Percentiles rank a stretch among this genome's conserved stretches.
Evolutionary conservation across 2,113 vertebrate genomes (phyloP).

Genomic region (Grantiella picta): DNA sequence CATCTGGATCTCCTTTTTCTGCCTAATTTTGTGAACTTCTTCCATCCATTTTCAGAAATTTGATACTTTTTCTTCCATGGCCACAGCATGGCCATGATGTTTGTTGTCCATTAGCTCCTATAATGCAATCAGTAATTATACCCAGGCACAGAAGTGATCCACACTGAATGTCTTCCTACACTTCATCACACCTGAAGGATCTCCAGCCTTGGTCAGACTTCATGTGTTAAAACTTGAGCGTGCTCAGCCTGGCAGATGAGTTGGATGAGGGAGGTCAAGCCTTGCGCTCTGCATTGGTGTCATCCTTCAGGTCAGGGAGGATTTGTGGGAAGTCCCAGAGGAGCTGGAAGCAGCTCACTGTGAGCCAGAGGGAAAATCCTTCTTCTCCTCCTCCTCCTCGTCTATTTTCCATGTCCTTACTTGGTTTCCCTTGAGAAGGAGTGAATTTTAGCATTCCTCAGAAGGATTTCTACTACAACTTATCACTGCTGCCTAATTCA

Average conservation of each 20-base stretch:
- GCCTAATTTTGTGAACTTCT: neutral
- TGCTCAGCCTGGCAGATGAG: neutral
- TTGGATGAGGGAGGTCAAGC: neutral
- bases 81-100: neutral
- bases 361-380: neutral
- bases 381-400: neutral
- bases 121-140: rapidly evolving
- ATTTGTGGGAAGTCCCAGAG: neutral
- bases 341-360: neutral
- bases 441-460: neutral
- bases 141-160: neutral
- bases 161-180: neutral
- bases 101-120: neutral
- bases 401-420: neutral
- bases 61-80: neutral
- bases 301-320: neutral
- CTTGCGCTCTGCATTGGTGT: neutral
- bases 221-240: rapidly evolving
- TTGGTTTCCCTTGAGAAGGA: neutral
- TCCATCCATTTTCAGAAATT: neutral
- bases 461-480: neutral
- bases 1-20: neutral
- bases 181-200: neutral
- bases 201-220: neutral
- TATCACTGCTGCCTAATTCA: neutral